phyloP scores from a whole-genome alignment of 2,888 invertebrate genomes.

The Drosophila atripex region DNA sequence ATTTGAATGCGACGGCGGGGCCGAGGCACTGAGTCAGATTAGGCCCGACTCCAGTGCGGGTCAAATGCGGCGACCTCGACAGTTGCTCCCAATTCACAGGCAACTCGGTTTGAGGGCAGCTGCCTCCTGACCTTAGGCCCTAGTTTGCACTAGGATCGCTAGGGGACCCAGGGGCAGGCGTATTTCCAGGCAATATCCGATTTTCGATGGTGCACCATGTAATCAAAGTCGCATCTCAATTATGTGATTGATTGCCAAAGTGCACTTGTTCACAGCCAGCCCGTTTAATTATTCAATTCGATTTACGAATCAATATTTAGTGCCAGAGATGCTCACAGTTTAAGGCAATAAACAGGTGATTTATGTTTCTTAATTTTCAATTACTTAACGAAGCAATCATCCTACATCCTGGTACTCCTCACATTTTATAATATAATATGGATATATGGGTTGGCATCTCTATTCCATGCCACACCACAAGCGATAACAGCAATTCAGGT shows the following conservation, averaged over 20 bases:
- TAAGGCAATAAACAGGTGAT: neutral
- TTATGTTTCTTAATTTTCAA: neutral
- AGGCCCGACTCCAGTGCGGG: conserved; percentile 46
- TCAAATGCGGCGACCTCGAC: conserved; percentile 55
- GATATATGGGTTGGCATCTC: neutral
- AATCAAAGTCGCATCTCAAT: conserved; percentile 40
- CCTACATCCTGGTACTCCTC: no score
- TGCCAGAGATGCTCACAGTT: conserved; percentile 1
- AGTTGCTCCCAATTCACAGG: conserved; percentile 34
- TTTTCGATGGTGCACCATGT: conserved; percentile 6
- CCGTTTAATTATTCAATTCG: conserved; percentile 34
- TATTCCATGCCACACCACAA: neutral
- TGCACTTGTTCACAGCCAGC: conserved; percentile 10
- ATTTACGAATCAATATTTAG: conserved; percentile 23
- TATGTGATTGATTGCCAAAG: conserved; percentile 32
- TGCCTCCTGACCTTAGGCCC: conserved; percentile 22
- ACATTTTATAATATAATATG: no score
- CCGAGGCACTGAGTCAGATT: conserved; percentile 47
- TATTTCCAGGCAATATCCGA: conserved; percentile 2
- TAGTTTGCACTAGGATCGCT: conserved; percentile 17
- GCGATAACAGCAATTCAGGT: conserved; percentile 6
- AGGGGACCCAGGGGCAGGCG: neutral
- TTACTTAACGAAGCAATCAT: neutral
- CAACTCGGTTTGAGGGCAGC: conserved; percentile 40
- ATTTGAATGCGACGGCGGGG: conserved; percentile 27